Evolutionary conservation across 2,888 invertebrate genomes (phyloP).

Genomic region (Plebejus argus): DNA sequence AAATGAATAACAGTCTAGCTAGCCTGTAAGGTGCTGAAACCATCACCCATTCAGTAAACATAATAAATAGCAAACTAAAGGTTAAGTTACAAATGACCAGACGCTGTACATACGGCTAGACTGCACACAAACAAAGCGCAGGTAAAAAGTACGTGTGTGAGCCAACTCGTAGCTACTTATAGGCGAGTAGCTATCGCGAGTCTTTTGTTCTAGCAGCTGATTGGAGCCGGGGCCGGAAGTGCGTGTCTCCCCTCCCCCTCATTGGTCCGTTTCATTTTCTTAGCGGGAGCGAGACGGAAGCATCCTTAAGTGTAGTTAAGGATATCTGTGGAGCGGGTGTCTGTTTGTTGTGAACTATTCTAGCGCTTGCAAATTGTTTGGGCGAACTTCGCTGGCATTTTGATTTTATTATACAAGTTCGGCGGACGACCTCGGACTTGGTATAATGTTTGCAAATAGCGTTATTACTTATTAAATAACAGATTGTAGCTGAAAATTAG

Average conservation of each 20-base stretch:
- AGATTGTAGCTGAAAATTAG: not conserved
- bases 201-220: constrained; percentile 82
- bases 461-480: not conserved
- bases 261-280: constrained; percentile 81
- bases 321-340: constrained; percentile 69
- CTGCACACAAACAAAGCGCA: constrained; percentile 66
- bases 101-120: constrained; percentile 56
- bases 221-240: constrained; percentile 81
- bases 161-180: constrained; percentile 69
- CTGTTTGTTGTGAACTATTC: constrained; percentile 64
- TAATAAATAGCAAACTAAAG: not conserved
- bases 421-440: constrained; percentile 37
- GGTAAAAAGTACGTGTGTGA: constrained; percentile 72
- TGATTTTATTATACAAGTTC: constrained; percentile 57
- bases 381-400: constrained; percentile 56
- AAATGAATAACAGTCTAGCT: not conserved
- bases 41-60: not conserved
- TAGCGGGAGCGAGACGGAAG: constrained; percentile 78
- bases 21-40: not conserved
- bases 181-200: constrained; percentile 78
- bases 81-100: not conserved
- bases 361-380: constrained; percentile 70
- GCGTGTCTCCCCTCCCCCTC: constrained; percentile 81
- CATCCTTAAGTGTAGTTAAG: constrained; percentile 72
- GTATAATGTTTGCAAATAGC: constrained; percentile 13